A percentile compares a stretch with the other conserved stretches of the same genome.
phyloP scores from a whole-genome alignment of 2,113 vertebrate genomes.

The Megaleporinus macrocephalus region DNA sequence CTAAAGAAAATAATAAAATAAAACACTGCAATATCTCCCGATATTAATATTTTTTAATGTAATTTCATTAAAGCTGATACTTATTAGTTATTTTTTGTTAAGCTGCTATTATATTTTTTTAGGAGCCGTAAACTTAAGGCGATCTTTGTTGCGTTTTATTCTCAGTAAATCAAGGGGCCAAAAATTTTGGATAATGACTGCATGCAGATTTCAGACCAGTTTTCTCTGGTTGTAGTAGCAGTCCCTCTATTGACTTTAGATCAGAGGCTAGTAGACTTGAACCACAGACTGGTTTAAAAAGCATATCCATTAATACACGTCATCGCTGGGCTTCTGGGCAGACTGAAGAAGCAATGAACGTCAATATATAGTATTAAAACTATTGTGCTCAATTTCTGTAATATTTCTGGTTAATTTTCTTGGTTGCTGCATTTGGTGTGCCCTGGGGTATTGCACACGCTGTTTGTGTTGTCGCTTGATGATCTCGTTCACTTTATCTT shows the following conservation, averaged over 20 bases:
- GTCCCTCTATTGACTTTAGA: too few relatives aligned
- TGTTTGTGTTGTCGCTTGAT: not conserved
- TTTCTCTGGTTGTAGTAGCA: not conserved
- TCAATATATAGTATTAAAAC: not conserved
- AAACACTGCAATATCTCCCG: too few relatives aligned
- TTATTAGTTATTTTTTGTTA: too few relatives aligned
- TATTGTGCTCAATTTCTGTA: not conserved
- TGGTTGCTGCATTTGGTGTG: not conserved
- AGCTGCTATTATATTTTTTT: too few relatives aligned
- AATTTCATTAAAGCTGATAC: too few relatives aligned
- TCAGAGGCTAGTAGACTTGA: not conserved
- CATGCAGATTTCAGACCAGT: not conserved
- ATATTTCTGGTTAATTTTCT: not conserved
- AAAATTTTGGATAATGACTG: too few relatives aligned
- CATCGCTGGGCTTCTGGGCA: not conserved
- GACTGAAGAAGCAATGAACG: not conserved
- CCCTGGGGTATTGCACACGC: not conserved
- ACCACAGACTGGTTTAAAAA: not conserved
- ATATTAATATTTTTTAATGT: too few relatives aligned
- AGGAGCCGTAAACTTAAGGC: too few relatives aligned
- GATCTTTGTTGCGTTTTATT: too few relatives aligned
- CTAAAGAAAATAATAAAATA: too few relatives aligned
- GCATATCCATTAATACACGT: not conserved
- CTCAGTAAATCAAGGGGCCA: too few relatives aligned
- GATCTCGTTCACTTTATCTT: not conserved